Percentiles rank a stretch among this genome's conserved stretches.
These are phyloP conservation scores for Rhineura floridana DNA, from an alignment of 2,113 vertebrate genomes.

Conservation along the genomic window DNA sequence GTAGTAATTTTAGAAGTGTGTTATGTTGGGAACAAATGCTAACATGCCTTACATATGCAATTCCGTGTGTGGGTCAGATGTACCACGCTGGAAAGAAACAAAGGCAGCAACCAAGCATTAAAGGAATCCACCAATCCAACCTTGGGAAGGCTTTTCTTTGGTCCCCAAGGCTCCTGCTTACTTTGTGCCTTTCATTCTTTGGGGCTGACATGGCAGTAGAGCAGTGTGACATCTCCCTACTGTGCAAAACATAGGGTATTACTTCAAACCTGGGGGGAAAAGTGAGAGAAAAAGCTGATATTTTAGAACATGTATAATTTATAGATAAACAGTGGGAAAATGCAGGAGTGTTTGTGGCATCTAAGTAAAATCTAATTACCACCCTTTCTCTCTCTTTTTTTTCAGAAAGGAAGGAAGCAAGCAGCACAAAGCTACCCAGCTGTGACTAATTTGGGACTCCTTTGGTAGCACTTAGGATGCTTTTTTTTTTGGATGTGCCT, in stretches of 20 bases:
- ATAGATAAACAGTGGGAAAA: slow-evolving; percentile 56
- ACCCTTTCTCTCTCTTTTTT: neutral
- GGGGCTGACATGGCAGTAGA: neutral
- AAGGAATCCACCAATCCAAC: neutral
- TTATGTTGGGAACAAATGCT: neutral
- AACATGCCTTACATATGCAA: neutral
- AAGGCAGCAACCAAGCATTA: neutral
- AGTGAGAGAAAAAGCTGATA: slow-evolving; percentile 66
- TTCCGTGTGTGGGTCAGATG: neutral
- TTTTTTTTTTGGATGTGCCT: neutral
- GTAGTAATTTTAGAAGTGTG: neutral
- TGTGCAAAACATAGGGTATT: slow-evolving; percentile 65
- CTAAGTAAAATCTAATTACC: slow-evolving; percentile 63
- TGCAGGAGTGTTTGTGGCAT: slow-evolving; percentile 43
- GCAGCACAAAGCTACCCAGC: slow-evolving; percentile 50
- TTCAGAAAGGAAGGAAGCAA: slow-evolving; percentile 36
- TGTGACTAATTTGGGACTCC: slow-evolving; percentile 50
- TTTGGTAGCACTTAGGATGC: slow-evolving; percentile 33
- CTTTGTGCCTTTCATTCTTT: neutral
- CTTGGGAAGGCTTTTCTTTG: neutral
- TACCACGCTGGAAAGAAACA: neutral
- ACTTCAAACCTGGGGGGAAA: slow-evolving; percentile 45
- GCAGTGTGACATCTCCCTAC: slow-evolving; percentile 50
- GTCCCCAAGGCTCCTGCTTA: neutral
- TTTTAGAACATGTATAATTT: slow-evolving; percentile 69